phyloP scores from a whole-genome alignment of 2,888 invertebrate species.

The Trisateles emortualis region DNA sequence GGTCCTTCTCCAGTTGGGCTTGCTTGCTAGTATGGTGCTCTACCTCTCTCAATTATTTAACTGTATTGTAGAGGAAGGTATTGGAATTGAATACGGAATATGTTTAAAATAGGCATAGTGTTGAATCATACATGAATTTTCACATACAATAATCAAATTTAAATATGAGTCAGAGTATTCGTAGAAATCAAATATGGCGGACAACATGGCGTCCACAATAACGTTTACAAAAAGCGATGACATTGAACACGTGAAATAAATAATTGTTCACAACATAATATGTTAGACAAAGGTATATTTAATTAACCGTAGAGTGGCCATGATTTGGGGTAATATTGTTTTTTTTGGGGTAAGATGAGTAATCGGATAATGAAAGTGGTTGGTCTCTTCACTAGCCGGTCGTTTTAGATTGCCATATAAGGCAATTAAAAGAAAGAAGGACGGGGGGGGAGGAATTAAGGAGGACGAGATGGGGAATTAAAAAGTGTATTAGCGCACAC shows the following conservation, averaged over 20 bases:
- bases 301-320: slow-evolving; percentile 56
- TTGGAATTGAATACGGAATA: too few relatives aligned
- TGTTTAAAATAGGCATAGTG: too few relatives aligned
- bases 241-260: slow-evolving; percentile 68
- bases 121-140: background rate
- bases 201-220: slow-evolving; percentile 53
- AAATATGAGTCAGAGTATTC: slow-evolving; percentile 25
- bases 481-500: too few relatives aligned
- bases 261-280: slow-evolving; percentile 62
- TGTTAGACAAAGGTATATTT: slow-evolving; percentile 74
- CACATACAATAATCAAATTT: slow-evolving; percentile 10
- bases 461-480: too few relatives aligned
- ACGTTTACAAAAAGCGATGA: slow-evolving; percentile 56
- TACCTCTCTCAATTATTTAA: too few relatives aligned
- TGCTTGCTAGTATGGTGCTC: too few relatives aligned
- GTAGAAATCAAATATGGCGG: slow-evolving; percentile 56
- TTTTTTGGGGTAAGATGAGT: background rate
- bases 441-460: too few relatives aligned
- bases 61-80: too few relatives aligned
- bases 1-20: too few relatives aligned
- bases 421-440: too few relatives aligned
- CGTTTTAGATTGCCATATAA: too few relatives aligned
- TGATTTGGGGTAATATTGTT: background rate
- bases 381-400: too few relatives aligned
- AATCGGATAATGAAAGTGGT: background rate